Evolutionary conservation across 2,888 invertebrate genomes (phyloP), one percentile per base, ranked within the genome.

Genomic region (Platycheirus albimanus): DNA sequence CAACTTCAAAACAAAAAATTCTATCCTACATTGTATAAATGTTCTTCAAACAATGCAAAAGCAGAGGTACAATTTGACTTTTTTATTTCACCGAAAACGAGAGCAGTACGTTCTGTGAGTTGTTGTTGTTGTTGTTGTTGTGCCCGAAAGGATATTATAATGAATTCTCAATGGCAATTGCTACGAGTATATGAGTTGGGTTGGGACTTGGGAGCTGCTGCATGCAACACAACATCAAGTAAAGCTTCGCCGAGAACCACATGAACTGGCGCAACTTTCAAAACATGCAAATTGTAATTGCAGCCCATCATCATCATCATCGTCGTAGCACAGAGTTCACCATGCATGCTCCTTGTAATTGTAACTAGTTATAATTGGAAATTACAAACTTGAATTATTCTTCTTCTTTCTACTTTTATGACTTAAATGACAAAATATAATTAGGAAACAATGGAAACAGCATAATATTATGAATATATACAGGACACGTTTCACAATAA

Each of bases 221-320:
- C 81, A 77, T 76, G 81, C 81, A 81, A 61, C 74, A 79, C 20
- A 67, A 54, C 51, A 77, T 64, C 38, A 47, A 64, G 17, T 33
- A 5, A 47, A 45, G 24, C 36, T 38, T 30, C 28, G 7, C 17
- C 41, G 17, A 45, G 17, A 69, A 69, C 56, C 52, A 75, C 79
- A 75, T 64, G 69, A 56, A 58, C 56, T 45, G 13, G 38, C n/a
- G 41, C 8, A 58, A 51, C 61, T 67, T 67, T 63, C 13, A 7
- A 76, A 76, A 67, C 71, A 81, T 81, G 81, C 77, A 81, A 81
- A 81, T 76, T 76, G 49, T 76, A 81, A 77, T 77, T 71, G 71
- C 77, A 67, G 28, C 10, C 43, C 41, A 41, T 19, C 38, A 56
- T 56, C 56, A 38, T 38, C 41, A 58, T 58, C 13, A 11, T 54